A percentile compares a stretch with the other conserved stretches of the same genome.
Evolutionary conservation across 1,140 invertebrate genomes (phyloP).

Genomic region (Drosophila cardini): DNA sequence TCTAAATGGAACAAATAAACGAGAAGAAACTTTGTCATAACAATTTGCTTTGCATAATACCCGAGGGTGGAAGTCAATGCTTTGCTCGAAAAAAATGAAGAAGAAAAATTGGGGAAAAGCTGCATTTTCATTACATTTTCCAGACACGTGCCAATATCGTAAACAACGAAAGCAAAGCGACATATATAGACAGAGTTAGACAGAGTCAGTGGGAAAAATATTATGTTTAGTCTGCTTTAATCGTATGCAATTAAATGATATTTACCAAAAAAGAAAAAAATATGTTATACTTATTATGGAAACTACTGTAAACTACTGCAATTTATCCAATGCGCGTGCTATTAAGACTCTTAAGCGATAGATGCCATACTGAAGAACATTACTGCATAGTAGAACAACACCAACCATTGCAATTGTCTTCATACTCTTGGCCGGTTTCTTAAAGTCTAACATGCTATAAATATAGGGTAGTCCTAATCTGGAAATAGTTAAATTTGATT

Average conservation of each 20-base stretch:
- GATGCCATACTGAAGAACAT: conserved; percentile 46
- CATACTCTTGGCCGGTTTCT: neutral
- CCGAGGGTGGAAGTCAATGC: neutral
- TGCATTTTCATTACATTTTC: conserved; percentile 44
- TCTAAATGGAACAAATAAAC: conserved; percentile 35
- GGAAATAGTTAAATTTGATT: neutral
- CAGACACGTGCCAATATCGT: conserved; percentile 52
- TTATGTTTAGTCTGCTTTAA: conserved; percentile 16
- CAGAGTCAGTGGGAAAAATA: conserved; percentile 28
- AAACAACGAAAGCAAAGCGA: conserved; percentile 48
- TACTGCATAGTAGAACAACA: neutral
- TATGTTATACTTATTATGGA: neutral
- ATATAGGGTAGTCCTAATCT: conserved; percentile 39
- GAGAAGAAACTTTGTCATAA: conserved; percentile 49
- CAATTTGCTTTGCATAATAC: conserved; percentile 56
- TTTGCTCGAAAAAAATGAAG: too few relatives aligned
- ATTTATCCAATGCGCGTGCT: conserved; percentile 36
- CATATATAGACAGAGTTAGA: conserved; percentile 24
- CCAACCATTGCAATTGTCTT: fast-evolving
- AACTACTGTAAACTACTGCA: conserved; percentile 8
- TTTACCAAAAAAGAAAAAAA: neutral
- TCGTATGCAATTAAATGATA: conserved; percentile 15
- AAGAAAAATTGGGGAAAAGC: neutral
- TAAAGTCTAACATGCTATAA: conserved; percentile 41
- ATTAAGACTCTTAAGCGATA: conserved; percentile 51